phyloP scores from a whole-genome alignment of 2,888 invertebrate species.

The Teleiodes luculella region DNA sequence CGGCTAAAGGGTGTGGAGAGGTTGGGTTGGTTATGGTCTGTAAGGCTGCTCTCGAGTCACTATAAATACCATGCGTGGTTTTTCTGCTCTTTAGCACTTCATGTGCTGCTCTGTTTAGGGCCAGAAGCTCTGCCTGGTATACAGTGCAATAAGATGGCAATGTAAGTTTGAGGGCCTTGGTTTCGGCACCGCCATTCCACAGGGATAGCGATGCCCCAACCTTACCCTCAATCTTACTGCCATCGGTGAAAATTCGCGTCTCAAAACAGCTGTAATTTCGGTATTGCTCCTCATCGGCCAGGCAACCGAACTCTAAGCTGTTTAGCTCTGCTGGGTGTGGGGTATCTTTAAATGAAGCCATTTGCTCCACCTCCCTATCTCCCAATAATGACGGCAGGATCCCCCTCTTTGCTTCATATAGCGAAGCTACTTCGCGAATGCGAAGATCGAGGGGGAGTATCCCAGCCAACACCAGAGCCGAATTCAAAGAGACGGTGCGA shows the following conservation, averaged over 20 bases:
- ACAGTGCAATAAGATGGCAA: background rate
- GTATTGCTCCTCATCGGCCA: background rate
- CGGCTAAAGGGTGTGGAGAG: background rate
- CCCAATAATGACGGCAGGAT: background rate
- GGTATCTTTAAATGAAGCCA: background rate
- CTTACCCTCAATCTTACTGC: background rate
- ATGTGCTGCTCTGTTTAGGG: background rate
- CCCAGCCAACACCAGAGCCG: conserved; percentile 8
- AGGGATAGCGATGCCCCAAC: background rate
- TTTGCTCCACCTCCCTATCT: background rate
- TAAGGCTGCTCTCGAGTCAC: background rate
- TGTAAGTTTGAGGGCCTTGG: background rate
- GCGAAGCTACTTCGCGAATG: background rate
- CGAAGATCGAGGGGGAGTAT: conserved; percentile 13
- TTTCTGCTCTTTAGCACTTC: background rate
- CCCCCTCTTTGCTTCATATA: conserved; percentile 1
- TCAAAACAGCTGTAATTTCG: background rate
- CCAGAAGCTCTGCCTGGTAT: background rate
- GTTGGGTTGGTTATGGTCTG: background rate
- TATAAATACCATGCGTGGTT: background rate
- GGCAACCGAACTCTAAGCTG: too few relatives aligned
- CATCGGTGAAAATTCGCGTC: background rate
- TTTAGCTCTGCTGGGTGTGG: background rate
- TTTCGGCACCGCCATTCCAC: background rate
- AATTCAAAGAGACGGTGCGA: background rate